Percentiles rank a stretch among this genome's conserved stretches.
Evolutionary conservation across 2,888 invertebrate species (phyloP).

Genomic region (Heteromurus nitidus): DNA sequence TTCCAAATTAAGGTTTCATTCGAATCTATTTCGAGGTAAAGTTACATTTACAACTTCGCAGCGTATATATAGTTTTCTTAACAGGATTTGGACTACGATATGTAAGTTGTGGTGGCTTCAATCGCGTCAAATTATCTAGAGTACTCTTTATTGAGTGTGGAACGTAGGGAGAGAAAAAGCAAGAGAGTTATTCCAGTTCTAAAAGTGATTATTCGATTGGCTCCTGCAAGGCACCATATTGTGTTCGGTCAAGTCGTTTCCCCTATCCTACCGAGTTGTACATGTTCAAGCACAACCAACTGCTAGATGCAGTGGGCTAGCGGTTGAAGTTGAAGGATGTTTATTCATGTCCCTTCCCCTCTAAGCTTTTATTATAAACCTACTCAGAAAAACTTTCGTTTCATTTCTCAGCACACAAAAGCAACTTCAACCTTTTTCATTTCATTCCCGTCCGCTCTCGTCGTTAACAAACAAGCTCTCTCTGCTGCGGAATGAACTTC

Average conservation of each 20-base stretch:
- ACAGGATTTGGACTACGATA: no score
- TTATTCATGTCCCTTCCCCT: slow-evolving; percentile 54
- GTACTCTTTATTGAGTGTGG: no score
- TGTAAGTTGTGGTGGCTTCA: no score
- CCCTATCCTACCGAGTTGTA: slow-evolving; percentile 52
- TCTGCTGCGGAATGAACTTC: no score
- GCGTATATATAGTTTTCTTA: no score
- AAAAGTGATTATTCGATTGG: slow-evolving; percentile 68
- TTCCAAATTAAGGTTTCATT: no score
- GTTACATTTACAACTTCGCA: no score
- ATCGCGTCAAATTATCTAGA: no score
- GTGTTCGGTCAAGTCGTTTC: slow-evolving; percentile 64
- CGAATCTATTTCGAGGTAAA: no score
- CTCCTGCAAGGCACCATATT: slow-evolving; percentile 69
- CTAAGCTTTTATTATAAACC: slow-evolving; percentile 32
- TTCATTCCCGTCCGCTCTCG: slow-evolving; percentile 24
- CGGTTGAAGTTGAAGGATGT: slow-evolving; percentile 53
- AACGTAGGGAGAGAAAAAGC: slow-evolving; percentile 47
- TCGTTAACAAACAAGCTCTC: slow-evolving; percentile 26
- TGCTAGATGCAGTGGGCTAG: slow-evolving; percentile 25
- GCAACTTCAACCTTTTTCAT: slow-evolving; percentile 36
- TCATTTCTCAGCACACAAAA: slow-evolving; percentile 9
- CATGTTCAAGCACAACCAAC: slow-evolving; percentile 50
- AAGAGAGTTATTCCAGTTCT: slow-evolving; percentile 45
- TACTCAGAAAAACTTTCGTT: slow-evolving; percentile 14